These are phyloP conservation scores for Musca domestica DNA, from an alignment of 1,140 invertebrate species.

Conservation along the genomic window DNA sequence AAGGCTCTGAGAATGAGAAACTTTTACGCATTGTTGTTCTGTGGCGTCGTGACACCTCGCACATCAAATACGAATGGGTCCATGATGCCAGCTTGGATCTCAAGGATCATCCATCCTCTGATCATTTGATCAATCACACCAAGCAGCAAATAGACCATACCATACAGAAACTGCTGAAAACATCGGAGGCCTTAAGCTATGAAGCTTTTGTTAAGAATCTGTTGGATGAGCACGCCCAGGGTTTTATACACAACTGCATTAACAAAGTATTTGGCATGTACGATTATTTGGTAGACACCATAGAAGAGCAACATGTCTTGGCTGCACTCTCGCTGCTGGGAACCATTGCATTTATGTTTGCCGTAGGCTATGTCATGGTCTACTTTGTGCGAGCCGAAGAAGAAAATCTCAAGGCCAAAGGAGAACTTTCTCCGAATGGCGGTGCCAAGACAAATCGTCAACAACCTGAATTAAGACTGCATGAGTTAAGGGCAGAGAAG, in stretches of 20 bases:
- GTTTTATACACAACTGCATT: conserved; percentile 70
- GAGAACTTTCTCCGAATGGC: conserved; percentile 49
- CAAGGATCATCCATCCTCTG: conserved; percentile 53
- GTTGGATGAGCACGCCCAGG: conserved; percentile 71
- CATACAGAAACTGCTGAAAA: conserved; percentile 68
- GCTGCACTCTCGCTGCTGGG: conserved; percentile 78
- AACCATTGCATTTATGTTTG: conserved; percentile 77
- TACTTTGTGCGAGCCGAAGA: conserved; percentile 84
- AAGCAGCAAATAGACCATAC: conserved; percentile 69
- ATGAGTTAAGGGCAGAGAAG: conserved; percentile 91
- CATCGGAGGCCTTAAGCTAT: conserved; percentile 69
- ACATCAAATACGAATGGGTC: conserved; percentile 91
- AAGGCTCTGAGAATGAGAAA: conserved; percentile 59
- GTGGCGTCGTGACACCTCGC: conserved; percentile 80
- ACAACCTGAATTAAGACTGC: conserved; percentile 69
- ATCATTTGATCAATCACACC: conserved; percentile 69
- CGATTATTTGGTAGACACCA: conserved; percentile 71
- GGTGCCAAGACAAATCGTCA: conserved; percentile 30
- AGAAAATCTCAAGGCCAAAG: conserved; percentile 67
- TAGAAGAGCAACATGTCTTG: conserved; percentile 78
- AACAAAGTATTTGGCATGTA: conserved; percentile 67
- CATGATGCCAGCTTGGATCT: conserved; percentile 64
- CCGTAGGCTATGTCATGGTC: conserved; percentile 83
- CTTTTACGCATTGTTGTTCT: conserved; percentile 78
- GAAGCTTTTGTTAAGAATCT: conserved; percentile 71